A percentile compares a stretch with the other conserved stretches of the same genome.
Conservation (phyloP, 2,113 vertebrate genomes). For the Todiramphus chloris region DNA sequence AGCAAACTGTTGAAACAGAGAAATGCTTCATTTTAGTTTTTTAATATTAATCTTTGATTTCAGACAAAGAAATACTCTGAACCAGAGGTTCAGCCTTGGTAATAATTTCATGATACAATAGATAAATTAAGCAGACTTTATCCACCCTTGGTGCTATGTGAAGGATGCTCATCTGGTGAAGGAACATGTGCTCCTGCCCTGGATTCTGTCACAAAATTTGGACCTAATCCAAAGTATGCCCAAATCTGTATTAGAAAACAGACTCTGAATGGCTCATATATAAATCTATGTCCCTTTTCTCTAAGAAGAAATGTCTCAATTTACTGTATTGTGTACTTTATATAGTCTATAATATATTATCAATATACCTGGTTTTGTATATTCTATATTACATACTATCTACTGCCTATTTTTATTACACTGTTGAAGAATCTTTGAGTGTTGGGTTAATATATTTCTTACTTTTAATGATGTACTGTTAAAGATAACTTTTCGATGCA, state of each 20-base stretch:
- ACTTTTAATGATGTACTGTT: background rate
- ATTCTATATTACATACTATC: background rate
- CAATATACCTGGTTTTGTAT: background rate
- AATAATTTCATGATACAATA: background rate
- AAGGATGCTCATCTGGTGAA: background rate
- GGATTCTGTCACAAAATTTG: background rate
- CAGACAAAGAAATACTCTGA: slow-evolving; percentile 1
- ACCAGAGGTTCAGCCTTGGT: background rate
- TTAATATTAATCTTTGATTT: slow-evolving; percentile 27
- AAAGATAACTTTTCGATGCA: background rate
- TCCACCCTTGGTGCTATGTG: background rate
- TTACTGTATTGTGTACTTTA: background rate
- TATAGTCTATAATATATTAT: background rate
- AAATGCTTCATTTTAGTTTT: background rate
- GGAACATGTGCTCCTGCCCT: background rate
- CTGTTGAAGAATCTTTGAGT: background rate
- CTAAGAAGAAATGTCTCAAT: background rate
- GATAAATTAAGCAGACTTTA: background rate
- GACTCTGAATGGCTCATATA: background rate
- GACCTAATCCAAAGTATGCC: background rate
- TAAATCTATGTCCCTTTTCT: background rate
- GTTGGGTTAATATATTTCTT: background rate
- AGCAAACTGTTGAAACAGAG: background rate
- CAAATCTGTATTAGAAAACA: background rate
- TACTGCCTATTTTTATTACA: background rate